Base-by-base conservation (phyloP, 2,113 vertebrate species). In the Carlito syrichta region DNA sequence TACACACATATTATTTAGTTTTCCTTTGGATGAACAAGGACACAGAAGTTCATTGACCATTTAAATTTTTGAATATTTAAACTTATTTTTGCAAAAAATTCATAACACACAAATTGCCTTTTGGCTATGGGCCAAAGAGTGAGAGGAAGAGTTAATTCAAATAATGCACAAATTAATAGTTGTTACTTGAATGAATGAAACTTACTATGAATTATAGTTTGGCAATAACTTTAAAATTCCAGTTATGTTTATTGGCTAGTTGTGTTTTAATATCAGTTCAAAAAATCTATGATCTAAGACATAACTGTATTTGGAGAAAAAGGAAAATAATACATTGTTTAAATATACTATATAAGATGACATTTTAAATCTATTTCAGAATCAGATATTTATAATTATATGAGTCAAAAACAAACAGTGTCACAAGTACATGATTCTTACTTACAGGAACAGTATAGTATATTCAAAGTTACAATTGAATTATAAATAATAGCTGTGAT, bases 401-500 rank as follows among this genome's bases (percentile, higher is more conserved):
- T 96, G 38, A 92, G 23, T 94, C 74, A 96, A 94, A 35, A 96
- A 77, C 76, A 97, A 97, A 89, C 43, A 62, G 19, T 91, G 38
- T 87, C 58, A 84, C 74, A 96, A 96, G 58, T 78, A 56, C 10
- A 78, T 87, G 52, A 81, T 96, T 97, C 96, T 85, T 43, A 73
- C 45, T 89, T 83, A 54, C 3, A 85, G 54, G 48, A 92, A 82
- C 23, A 63, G 60, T 90, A 84, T 38, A 32, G 20, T 32, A 89
- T 71, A 89, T 58, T 77, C 45, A 71, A 88, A 88, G 88, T 30
- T 92, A 35, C 74, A 94, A 94, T 77, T 96, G 78, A 94, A 77
- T 97, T 95, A 95, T 93, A 92, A 94, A 10, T 95, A 25, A 85
- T 86, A 94, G 58, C 58, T 96, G 22, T 85, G 92, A 96, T 97